Evolutionary conservation across 2,113 vertebrate genomes (phyloP).

Genomic region (Pandion haliaetus): DNA sequence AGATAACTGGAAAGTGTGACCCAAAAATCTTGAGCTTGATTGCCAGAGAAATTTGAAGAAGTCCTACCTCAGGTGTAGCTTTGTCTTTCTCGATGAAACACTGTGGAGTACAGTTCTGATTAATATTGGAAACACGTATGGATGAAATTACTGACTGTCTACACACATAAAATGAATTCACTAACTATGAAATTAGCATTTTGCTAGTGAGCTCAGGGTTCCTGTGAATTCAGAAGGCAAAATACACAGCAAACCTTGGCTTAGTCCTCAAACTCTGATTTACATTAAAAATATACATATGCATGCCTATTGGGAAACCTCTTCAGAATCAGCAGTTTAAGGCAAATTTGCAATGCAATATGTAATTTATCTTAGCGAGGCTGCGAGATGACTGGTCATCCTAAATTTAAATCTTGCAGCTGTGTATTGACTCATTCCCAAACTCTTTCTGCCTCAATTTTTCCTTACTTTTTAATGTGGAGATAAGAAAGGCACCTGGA

Average conservation of each 20-base stretch:
- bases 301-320: not conserved
- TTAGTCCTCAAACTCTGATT: not conserved
- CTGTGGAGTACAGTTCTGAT: not conserved
- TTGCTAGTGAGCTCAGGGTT: not conserved
- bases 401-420: not conserved
- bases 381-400: not conserved
- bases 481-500: not conserved
- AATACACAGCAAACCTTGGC: not conserved
- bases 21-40: not conserved
- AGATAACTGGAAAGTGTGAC: not conserved
- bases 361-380: not conserved
- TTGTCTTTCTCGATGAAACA: not conserved
- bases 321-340: not conserved
- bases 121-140: not conserved
- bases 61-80: not conserved
- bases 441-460: not conserved
- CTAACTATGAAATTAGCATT: not conserved
- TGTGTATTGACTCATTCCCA: not conserved
- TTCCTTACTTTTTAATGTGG: not conserved
- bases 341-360: not conserved
- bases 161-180: not conserved
- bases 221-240: not conserved
- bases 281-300: not conserved
- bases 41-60: not conserved
- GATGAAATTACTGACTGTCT: conserved; percentile 7